phyloP scores from a whole-genome alignment of 2,113 vertebrate genomes.

The Tyto alba region DNA sequence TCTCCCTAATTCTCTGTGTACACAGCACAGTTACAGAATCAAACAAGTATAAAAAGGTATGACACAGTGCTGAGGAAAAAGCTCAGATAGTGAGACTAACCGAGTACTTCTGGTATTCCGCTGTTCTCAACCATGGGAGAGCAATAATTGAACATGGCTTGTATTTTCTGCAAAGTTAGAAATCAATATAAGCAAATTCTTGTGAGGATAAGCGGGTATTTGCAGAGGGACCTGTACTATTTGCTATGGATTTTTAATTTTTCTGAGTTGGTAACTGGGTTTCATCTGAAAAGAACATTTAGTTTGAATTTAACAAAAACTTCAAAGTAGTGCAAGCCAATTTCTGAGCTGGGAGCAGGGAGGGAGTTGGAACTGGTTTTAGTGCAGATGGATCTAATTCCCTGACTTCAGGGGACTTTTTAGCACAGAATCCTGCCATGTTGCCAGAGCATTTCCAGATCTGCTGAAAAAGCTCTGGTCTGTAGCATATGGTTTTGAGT shows the following conservation, averaged over 20 bases:
- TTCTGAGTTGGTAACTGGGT: background rate
- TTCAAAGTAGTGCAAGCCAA: rapidly evolving
- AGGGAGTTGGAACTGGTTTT: background rate
- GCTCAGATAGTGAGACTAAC: background rate
- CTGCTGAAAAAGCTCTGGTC: background rate
- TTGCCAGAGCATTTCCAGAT: background rate
- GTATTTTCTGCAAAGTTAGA: background rate
- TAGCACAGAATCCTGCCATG: background rate
- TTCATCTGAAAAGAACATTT: background rate
- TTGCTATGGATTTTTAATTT: background rate
- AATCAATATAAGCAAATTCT: background rate
- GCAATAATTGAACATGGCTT: rapidly evolving
- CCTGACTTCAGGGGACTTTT: background rate
- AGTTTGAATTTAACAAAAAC: background rate
- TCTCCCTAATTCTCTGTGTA: background rate
- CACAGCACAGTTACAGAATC: background rate
- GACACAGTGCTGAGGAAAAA: background rate
- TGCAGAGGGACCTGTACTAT: background rate
- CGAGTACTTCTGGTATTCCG: background rate
- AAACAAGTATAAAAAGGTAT: background rate
- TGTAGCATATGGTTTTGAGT: background rate
- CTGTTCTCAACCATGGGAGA: background rate
- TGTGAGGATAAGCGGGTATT: background rate
- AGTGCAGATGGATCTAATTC: background rate
- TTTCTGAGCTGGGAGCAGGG: background rate